A percentile compares a stretch with the other conserved stretches of the same genome.
Conservation (phyloP, 2,113 vertebrate genomes). For the Sapayoa aenigma region DNA sequence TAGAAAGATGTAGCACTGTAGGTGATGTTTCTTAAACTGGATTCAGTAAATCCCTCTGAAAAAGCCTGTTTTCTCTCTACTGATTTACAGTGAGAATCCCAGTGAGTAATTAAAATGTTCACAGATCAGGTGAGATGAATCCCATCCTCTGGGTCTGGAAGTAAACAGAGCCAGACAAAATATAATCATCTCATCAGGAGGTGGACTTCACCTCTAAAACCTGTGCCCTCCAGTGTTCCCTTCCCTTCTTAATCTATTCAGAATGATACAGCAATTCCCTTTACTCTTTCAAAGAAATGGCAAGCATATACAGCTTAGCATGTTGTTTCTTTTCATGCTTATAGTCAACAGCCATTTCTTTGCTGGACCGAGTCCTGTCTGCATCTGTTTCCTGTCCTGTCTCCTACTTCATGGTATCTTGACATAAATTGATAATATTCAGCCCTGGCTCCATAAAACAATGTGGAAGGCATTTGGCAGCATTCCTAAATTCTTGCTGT, state of each 20-base stretch:
- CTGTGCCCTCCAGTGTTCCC: not conserved
- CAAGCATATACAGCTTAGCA: not conserved
- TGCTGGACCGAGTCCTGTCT: not conserved
- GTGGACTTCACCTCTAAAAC: not conserved
- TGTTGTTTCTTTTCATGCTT: not conserved
- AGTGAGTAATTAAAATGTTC: not conserved
- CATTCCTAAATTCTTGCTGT: not conserved
- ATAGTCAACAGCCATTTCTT: not conserved
- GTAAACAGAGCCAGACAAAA: not conserved
- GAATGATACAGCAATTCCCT: not conserved
- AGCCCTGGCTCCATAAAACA: not conserved
- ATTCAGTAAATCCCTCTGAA: not conserved
- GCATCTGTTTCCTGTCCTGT: too few species aligned
- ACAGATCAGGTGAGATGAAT: not conserved
- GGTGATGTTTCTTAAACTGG: not conserved
- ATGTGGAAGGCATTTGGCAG: constrained; percentile 31
- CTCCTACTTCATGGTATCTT: not conserved
- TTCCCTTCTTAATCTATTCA: not conserved
- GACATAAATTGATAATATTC: not conserved
- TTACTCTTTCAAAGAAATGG: not conserved
- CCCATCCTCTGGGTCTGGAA: not conserved
- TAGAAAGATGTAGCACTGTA: not conserved
- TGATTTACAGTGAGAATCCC: not conserved
- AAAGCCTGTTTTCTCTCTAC: not conserved
- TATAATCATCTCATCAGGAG: not conserved